phyloP scores from a whole-genome alignment of 2,113 vertebrate genomes.

The Eptesicus fuscus region DNA sequence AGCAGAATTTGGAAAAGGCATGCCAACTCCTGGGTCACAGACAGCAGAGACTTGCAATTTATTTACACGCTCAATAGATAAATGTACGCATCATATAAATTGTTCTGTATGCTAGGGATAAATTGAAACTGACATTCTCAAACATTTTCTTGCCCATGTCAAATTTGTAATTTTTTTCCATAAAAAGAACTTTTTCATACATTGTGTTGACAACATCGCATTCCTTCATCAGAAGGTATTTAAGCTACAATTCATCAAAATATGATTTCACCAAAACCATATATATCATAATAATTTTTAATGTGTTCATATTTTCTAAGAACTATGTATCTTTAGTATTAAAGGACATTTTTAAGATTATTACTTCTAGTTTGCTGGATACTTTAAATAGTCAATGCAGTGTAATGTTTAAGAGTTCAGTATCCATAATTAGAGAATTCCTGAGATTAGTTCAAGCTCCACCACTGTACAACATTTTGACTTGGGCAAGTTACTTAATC shows the following conservation, averaged over 20 bases:
- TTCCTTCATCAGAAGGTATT: background rate
- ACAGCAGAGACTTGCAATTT: background rate
- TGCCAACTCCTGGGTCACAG: background rate
- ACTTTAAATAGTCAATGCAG: background rate
- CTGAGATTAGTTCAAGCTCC: rapidly evolving
- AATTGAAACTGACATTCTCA: background rate
- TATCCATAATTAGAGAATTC: background rate
- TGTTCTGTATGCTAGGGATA: background rate
- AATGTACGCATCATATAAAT: background rate
- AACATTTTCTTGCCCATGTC: background rate
- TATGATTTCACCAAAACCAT: background rate
- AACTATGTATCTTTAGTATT: background rate
- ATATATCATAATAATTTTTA: background rate
- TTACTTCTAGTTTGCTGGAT: background rate
- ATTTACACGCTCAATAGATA: background rate
- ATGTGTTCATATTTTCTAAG: background rate
- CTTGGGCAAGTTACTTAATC: background rate
- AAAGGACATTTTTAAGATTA: background rate
- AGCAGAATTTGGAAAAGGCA: background rate
- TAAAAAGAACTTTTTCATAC: background rate
- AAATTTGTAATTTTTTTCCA: background rate
- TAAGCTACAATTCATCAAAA: background rate
- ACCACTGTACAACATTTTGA: background rate
- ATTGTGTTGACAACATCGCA: background rate
- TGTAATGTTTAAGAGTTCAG: background rate